Percentiles rank a stretch among this genome's conserved stretches.
phyloP scores from a whole-genome alignment of 2,113 vertebrate species.

The Cinclus cinclus region DNA sequence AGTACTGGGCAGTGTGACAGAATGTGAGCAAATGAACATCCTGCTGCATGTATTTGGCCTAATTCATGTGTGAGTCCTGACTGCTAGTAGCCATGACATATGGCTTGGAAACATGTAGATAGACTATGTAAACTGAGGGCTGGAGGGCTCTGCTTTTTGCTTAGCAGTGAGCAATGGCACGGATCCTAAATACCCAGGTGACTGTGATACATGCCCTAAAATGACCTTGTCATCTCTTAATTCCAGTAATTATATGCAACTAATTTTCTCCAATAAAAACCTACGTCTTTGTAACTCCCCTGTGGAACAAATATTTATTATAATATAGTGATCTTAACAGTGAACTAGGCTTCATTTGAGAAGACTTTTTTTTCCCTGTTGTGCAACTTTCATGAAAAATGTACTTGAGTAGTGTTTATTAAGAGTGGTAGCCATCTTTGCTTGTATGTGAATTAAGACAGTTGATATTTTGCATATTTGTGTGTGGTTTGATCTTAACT shows the following conservation, averaged over 20 bases:
- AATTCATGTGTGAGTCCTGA: neutral
- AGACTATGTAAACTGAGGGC: neutral
- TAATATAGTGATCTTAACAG: neutral
- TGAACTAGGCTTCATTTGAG: neutral
- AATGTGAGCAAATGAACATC: accelerated
- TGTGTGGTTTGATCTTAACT: neutral
- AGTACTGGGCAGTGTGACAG: neutral
- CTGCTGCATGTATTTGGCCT: neutral
- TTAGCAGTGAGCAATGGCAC: neutral
- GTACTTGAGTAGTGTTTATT: neutral
- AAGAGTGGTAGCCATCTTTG: neutral
- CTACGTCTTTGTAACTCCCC: neutral
- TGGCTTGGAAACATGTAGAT: neutral
- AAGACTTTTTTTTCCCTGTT: neutral
- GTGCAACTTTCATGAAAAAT: neutral
- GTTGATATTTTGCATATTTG: neutral
- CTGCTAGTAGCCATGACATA: neutral
- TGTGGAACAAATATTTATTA: neutral
- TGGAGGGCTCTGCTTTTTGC: neutral
- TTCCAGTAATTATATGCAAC: neutral
- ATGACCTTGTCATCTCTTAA: neutral
- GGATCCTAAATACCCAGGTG: neutral
- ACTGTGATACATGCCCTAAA: neutral
- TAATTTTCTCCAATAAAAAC: neutral
- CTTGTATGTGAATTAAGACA: neutral